Conservation (phyloP, 2,888 invertebrate genomes). For the Drosophila ustulata region DNA sequence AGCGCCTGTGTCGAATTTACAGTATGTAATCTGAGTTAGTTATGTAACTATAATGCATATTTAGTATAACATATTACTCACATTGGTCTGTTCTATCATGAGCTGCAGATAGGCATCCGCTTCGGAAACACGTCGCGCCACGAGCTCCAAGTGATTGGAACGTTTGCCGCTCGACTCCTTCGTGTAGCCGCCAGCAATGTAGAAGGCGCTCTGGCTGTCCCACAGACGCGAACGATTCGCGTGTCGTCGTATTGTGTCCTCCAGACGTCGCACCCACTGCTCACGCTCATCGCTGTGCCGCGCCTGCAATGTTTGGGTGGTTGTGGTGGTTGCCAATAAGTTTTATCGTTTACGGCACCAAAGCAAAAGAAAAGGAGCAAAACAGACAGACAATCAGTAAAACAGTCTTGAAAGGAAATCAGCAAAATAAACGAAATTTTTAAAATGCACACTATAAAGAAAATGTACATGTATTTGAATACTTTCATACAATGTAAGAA, state of each 20-base stretch:
- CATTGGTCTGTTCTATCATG: conserved; percentile 96
- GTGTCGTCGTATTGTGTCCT: conserved; percentile 96
- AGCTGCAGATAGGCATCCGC: conserved; percentile 98
- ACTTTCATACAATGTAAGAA: too few relatives aligned
- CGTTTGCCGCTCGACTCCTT: conserved; percentile 85
- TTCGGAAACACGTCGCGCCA: conserved; percentile 96
- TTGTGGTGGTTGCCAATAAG: conserved; percentile 53
- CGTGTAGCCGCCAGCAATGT: conserved; percentile 84
- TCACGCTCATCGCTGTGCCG: conserved; percentile 97
- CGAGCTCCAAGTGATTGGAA: conserved; percentile 87
- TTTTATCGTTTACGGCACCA: conserved; percentile 66
- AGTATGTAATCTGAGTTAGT: conserved; percentile 7
- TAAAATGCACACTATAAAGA: neutral
- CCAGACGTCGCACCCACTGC: conserved; percentile 97
- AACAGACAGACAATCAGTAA: conserved; percentile 43
- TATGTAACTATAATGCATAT: conserved; percentile 6
- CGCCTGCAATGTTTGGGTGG: conserved; percentile 88
- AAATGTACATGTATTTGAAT: neutral
- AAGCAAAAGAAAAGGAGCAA: conserved; percentile 9
- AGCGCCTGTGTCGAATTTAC: conserved; percentile 86
- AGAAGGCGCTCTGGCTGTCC: conserved; percentile 83
- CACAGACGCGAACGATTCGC: conserved; percentile 86
- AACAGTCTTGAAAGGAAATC: conserved; percentile 25
- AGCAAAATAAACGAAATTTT: conserved; percentile 6
- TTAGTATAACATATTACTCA: conserved; percentile 82